These are phyloP conservation scores for Operophtera brumata DNA, from an alignment of 2,888 invertebrate species.

Conservation along the genomic window DNA sequence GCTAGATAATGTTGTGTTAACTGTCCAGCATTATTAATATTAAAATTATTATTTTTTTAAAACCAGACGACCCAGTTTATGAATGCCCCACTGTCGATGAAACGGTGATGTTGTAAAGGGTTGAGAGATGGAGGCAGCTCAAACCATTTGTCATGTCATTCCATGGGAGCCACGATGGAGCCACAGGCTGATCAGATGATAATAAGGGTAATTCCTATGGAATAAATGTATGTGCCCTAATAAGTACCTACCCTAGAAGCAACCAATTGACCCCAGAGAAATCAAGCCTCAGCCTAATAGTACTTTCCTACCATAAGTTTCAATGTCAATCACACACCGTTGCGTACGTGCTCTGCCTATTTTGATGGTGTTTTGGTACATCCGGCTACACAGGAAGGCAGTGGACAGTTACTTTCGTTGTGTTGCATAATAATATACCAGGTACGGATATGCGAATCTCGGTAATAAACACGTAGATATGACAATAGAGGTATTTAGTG, in stretches of 20 bases:
- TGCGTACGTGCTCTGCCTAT: conserved; percentile 18
- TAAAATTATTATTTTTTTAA: no score
- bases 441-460: conserved; percentile 18
- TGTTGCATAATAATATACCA: conserved; percentile 44
- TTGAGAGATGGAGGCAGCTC: no score
- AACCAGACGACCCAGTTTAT: no score
- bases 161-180: no score
- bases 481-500: conserved; percentile 1
- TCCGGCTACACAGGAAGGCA: conserved; percentile 46
- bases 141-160: no score
- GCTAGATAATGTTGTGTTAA: no score
- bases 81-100: no score
- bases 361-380: conserved; percentile 24
- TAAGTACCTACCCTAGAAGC: conserved; percentile 6
- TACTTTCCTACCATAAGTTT: conserved; percentile 23
- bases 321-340: conserved; percentile 27
- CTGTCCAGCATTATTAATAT: no score
- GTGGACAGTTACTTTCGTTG: conserved; percentile 54
- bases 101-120: no score
- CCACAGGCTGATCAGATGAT: no score
- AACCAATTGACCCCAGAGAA: no score
- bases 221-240: not conserved
- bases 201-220: no score
- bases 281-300: conserved; percentile 7
- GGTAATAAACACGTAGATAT: conserved; percentile 14